Evolutionary conservation across 2,888 invertebrate species (phyloP), one percentile per base, ranked within the genome.

Genomic region (Candidula unifasciata): DNA sequence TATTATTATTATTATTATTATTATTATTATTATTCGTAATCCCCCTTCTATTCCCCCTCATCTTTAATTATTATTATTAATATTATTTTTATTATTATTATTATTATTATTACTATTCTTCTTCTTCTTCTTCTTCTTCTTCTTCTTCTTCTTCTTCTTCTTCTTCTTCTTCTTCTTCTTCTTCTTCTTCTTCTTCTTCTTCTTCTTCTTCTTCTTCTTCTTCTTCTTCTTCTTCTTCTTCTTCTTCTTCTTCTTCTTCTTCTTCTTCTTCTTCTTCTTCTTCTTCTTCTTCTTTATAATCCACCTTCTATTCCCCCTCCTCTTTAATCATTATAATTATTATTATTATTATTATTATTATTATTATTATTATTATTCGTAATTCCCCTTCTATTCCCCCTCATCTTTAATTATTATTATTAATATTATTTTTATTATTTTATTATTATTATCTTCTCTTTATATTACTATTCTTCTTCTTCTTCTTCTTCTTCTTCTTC

Each of bases 401-500:
- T 44, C 44, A 3, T 44, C 44, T 10, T 16, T 64, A 27, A 3
- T 64, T 24, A 8, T 35, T 60, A 6, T 44, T 10, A 44, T 44
- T 44, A 3, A 3, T 44, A 3, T 60, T 76, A 37, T 24, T 18
- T 27, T 60, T 33, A 57, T 78, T 60, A 18, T 30, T 78, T 60
- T 18, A 3, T 64, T 24, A 8, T 35, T n/a, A 3, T 64, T 24
- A 8, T 35, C 78, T 24, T 44, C 44, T 10, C 44, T 44, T 44
- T 10, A 44, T 10, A 44, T 44, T 44, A 3, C 44, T 44, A 3
- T 60, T 76, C 76, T 24, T 18, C 30, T 60, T 33, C 78, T 78
- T 60, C 57, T 30, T 78, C 78, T 18, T 60, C 52, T 60, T 78
- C 78, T 57, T 60, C 52, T 30, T 27, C 78, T 30, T 27, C 30